phyloP scores from a whole-genome alignment of 2,888 invertebrate genomes.

The Dolomedes plantarius region DNA sequence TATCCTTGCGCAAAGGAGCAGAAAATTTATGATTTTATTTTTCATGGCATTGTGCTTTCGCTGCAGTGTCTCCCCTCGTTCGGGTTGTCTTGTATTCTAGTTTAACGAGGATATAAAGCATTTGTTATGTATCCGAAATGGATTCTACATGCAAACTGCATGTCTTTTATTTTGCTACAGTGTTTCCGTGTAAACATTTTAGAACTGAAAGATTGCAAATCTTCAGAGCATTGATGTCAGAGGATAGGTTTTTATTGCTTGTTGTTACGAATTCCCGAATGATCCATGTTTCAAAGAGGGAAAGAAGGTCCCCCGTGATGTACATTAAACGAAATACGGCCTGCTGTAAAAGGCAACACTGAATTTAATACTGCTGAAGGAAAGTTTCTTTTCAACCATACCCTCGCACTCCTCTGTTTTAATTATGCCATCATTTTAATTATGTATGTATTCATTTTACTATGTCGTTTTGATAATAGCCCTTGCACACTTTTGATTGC shows the following conservation, averaged over 20 bases:
- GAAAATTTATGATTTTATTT: background rate
- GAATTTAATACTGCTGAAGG: no score
- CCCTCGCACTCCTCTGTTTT: no score
- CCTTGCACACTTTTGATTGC: no score
- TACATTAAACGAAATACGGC: no score
- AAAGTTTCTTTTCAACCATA: no score
- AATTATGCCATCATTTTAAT: no score
- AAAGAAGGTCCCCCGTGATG: no score
- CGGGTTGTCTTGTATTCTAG: background rate
- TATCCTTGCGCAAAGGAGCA: background rate
- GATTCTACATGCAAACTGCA: background rate
- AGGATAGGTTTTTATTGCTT: background rate
- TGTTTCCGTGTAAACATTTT: background rate
- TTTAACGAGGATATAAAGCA: background rate
- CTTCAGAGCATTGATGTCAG: background rate
- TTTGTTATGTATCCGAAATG: background rate
- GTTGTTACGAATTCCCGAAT: background rate
- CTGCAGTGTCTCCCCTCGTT: background rate
- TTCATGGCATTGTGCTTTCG: background rate
- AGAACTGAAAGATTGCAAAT: background rate
- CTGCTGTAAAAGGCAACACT: no score
- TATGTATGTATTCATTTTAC: no score
- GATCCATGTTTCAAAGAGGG: no score
- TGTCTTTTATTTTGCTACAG: background rate
- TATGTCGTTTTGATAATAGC: no score